Evolutionary conservation across 2,888 invertebrate genomes (phyloP).

Genomic region (Noctua janthe): DNA sequence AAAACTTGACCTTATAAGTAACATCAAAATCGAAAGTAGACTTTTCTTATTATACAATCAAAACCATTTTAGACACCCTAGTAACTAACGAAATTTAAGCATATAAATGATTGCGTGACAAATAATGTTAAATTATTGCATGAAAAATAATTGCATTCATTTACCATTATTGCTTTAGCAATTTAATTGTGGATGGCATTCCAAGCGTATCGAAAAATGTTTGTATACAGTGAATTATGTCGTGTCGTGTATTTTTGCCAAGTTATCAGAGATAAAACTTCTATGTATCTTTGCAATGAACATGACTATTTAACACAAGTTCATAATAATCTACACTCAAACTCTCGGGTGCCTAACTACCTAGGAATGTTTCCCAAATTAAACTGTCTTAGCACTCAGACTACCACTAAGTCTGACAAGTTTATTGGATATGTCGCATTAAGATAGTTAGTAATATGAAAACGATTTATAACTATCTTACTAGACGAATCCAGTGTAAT

Average conservation of each 20-base stretch:
- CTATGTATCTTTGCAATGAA: neutral
- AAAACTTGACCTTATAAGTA: neutral
- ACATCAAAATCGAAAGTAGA: no score
- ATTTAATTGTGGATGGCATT: neutral
- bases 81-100: neutral
- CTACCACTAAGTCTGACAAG: neutral
- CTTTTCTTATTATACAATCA: neutral
- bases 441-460: neutral
- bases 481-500: no score
- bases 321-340: neutral
- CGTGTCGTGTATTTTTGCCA: neutral
- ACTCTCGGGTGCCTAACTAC: neutral
- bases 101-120: neutral
- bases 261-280: neutral
- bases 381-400: neutral
- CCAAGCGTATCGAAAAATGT: neutral
- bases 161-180: neutral
- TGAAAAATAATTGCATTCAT: neutral
- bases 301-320: neutral
- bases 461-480: no score
- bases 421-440: neutral
- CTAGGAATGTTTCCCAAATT: neutral
- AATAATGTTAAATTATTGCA: neutral
- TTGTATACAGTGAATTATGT: no score
- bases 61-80: neutral